Conservation (phyloP, 2,113 vertebrate genomes). For the Myotis davidii region DNA sequence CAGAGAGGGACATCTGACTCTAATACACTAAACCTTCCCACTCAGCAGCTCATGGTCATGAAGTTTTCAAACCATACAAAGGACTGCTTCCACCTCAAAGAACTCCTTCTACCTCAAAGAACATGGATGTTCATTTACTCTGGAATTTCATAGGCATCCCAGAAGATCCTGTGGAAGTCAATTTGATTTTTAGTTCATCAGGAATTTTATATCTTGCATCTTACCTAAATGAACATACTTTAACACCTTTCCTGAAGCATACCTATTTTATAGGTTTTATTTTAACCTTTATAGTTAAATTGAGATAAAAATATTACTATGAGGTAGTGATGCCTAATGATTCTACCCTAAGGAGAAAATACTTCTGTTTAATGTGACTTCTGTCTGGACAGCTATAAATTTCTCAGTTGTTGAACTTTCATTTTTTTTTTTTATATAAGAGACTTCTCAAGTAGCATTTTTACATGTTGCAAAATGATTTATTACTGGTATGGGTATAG, state of each 20-base stretch:
- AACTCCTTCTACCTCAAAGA: not conserved
- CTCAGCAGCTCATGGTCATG: not conserved
- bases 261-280: not conserved
- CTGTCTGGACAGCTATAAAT: not conserved
- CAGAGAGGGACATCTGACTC: not conserved
- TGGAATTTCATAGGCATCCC: not conserved
- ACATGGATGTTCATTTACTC: not conserved
- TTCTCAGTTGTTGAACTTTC: not conserved
- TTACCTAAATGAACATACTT: not conserved
- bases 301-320: not conserved
- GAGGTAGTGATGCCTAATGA: not conserved
- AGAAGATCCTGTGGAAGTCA: not conserved
- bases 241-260: not conserved
- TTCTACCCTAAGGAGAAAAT: not conserved
- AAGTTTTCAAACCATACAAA: not conserved
- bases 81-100: not conserved
- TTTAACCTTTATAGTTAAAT: constrained; percentile 6
- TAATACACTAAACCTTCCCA: not conserved
- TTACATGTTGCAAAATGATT: not conserved
- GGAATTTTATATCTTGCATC: not conserved
- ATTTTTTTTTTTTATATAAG: not conserved
- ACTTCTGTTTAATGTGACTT: not conserved
- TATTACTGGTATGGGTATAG: not conserved
- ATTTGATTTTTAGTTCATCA: not conserved
- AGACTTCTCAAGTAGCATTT: not conserved